phyloP scores from a whole-genome alignment of 2,888 invertebrate species.

The Cistogaster globosa region DNA sequence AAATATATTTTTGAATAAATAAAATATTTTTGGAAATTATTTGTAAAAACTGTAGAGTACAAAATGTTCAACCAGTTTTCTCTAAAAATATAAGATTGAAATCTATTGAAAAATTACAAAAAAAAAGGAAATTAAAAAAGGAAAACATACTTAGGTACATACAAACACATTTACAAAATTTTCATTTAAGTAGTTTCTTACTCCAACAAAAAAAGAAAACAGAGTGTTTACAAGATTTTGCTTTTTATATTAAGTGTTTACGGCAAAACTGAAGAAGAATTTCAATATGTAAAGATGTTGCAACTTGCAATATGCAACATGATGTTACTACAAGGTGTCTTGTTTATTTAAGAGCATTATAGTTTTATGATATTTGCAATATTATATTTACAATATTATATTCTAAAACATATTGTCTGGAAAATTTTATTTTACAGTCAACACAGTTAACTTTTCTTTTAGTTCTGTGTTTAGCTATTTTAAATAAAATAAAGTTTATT shows the following conservation, averaged over 20 bases:
- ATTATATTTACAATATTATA: constrained; percentile 43
- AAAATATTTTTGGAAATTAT: neutral
- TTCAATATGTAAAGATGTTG: constrained; percentile 32
- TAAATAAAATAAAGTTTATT: constrained; percentile 40
- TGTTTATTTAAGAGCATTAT: constrained; percentile 46
- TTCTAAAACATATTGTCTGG: constrained; percentile 53
- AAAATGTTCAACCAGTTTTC: too few relatives aligned
- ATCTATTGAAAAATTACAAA: too few relatives aligned
- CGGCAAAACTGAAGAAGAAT: constrained; percentile 4
- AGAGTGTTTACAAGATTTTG: constrained; percentile 50
- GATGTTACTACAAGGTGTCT: constrained; percentile 38
- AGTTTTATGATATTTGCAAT: constrained; percentile 18
- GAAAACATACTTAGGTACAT: neutral
- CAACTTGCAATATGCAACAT: constrained; percentile 50
- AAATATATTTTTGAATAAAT: too few relatives aligned
- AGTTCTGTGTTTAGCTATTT: constrained; percentile 16
- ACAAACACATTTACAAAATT: neutral
- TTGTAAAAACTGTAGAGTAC: too few relatives aligned
- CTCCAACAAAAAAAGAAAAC: neutral
- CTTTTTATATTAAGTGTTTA: constrained; percentile 56
- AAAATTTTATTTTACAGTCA: constrained; percentile 44
- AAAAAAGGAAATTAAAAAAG: too few relatives aligned
- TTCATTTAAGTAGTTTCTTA: constrained; percentile 10
- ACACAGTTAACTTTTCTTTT: constrained; percentile 27
- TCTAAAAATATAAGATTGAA: too few relatives aligned